Base-by-base conservation (phyloP, 2,888 invertebrate genomes). In the Strigamia crassipes region DNA sequence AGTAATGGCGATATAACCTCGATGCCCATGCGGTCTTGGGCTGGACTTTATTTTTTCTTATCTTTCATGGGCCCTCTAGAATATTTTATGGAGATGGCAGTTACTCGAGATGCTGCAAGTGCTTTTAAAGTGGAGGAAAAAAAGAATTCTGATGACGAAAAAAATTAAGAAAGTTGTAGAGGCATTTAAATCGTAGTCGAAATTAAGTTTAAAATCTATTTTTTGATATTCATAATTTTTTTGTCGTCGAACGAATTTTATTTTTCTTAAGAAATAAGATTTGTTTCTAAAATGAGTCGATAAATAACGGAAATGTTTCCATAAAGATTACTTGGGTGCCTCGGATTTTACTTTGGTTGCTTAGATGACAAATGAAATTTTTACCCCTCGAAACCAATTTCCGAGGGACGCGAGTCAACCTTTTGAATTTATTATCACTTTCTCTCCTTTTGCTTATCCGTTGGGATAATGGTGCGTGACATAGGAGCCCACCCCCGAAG, bases 401-500 rank as follows among this genome's bases (percentile, higher is more conserved):
- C 61, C 61, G 61, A 66, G 61, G 61, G 61, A 66, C 61, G 61
- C 61, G 61, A 66, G 61, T 21, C 61, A 66, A 66, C 61, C 61
- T 66, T 66, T 66, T 66, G 61, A 66, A 66, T 66, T 66, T 66
- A 66, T 66, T 66, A 66, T 66, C 61, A 66, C 61, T 66, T 66
- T 66, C 61, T 66, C 61, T 18, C 12, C 23, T 66, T 12, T 66
- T 66, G 61, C 61, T 66, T 66, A 66, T 66, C 61, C 61, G 61
- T 66, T 66, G 61, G 61, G 61, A 66, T 66, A 66, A 66, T 66
- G 61, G 61, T 23, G 61, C 61, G 61, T 66, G 61, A 66, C 61
- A 66, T 66, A 66, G 61, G 23, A 66, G 61, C 61, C 61, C 61
- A 66, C 61, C 61, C 61, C 61, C 21, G 61, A 66, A 66, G 61